Conservation (phyloP, 2,113 vertebrate species). For the Paratilapia polleni region DNA sequence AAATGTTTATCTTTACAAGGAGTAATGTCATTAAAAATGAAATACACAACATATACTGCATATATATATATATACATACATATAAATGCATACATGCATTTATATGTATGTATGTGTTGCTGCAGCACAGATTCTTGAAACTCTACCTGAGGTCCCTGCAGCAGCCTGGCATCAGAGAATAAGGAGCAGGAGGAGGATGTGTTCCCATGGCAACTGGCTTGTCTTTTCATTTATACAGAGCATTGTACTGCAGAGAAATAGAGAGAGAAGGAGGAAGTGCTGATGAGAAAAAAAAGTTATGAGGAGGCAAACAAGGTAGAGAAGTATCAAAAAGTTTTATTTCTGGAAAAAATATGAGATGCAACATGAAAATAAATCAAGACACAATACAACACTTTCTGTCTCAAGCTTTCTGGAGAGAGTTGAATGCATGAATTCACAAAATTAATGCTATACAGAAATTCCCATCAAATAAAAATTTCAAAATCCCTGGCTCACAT, state of each 20-base stretch:
- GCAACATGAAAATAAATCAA: background rate
- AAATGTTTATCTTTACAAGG: too few relatives aligned
- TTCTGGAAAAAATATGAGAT: background rate
- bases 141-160: constrained; percentile 21
- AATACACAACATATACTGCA: too few relatives aligned
- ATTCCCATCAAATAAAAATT: background rate
- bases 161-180: background rate
- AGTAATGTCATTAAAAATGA: too few relatives aligned
- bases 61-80: background rate
- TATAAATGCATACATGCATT: background rate
- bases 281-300: constrained; percentile 27
- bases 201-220: constrained; percentile 35
- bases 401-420: background rate
- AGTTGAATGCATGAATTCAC: background rate
- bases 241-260: constrained; percentile 8
- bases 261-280: constrained; percentile 4
- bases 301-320: background rate
- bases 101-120: background rate
- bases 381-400: background rate
- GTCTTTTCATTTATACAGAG: constrained; percentile 13
- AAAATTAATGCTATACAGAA: background rate
- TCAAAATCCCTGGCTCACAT: background rate
- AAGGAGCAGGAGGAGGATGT: background rate
- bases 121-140: background rate
- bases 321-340: background rate